Conservation (phyloP, 2,797 vertebrate genomes). For the Lates japonicus region DNA sequence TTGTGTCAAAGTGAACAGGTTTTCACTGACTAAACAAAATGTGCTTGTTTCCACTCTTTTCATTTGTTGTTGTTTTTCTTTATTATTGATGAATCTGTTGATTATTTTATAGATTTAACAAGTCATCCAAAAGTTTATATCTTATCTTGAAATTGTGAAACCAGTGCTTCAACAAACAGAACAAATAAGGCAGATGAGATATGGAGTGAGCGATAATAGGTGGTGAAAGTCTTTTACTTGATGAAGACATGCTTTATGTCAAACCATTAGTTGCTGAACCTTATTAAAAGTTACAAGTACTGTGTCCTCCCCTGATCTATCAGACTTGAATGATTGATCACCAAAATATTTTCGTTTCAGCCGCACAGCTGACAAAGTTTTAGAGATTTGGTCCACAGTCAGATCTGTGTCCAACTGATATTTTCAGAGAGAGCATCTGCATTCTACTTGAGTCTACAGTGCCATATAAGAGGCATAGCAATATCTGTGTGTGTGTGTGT, state of each 20-base stretch:
- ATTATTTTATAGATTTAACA: neutral
- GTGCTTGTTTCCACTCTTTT: conserved; percentile 14
- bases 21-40: conserved; percentile 31
- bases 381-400: neutral
- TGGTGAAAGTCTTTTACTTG: neutral
- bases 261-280: neutral
- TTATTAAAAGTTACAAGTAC: neutral
- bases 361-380: neutral
- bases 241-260: neutral
- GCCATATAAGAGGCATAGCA: neutral
- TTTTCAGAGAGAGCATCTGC: neutral
- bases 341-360: neutral
- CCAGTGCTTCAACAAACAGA: neutral
- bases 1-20: conserved; percentile 15
- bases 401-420: neutral
- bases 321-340: neutral
- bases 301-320: neutral
- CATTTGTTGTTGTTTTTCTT: neutral
- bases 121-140: neutral
- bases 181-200: neutral
- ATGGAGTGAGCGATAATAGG: neutral
- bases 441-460: neutral
- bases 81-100: neutral
- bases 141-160: neutral
- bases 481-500: neutral